These are phyloP conservation scores for Heloderma charlesbogerti DNA, from an alignment of 2,113 vertebrate species.

Conservation along the genomic window DNA sequence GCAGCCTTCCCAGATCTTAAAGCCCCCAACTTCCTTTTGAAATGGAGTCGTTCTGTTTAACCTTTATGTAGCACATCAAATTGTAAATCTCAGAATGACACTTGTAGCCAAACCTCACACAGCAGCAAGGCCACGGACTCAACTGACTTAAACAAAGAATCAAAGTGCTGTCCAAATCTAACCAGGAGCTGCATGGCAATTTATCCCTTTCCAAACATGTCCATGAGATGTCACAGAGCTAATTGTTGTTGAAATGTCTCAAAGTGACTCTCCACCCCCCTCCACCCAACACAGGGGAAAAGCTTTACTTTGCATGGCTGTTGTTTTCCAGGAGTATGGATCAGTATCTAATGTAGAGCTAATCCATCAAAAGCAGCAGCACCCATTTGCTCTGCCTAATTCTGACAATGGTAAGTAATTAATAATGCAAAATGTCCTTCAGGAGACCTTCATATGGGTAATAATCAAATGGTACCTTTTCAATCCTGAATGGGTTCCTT, in stretches of 20 bases:
- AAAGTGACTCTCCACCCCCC: not conserved
- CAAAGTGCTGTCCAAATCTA: slow-evolving; percentile 24
- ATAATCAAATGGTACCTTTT: slow-evolving; percentile 14
- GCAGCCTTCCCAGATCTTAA: slow-evolving; percentile 12
- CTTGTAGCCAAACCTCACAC: slow-evolving; percentile 1
- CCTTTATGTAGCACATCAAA: slow-evolving; percentile 15
- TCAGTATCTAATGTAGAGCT: slow-evolving; percentile 51
- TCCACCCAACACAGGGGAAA: not conserved
- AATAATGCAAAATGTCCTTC: slow-evolving; percentile 60
- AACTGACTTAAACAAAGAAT: slow-evolving; percentile 19
- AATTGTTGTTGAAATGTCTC: slow-evolving; percentile 26
- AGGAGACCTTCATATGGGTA: slow-evolving; percentile 38
- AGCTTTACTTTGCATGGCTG: slow-evolving; percentile 31
- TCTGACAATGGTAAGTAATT: slow-evolving; percentile 56
- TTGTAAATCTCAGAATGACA: slow-evolving; percentile 17
- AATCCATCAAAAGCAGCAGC: slow-evolving; percentile 55
- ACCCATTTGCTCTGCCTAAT: slow-evolving; percentile 58
- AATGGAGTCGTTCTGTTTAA: slow-evolving; percentile 18
- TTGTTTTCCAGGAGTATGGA: slow-evolving; percentile 41
- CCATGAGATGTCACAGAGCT: slow-evolving; percentile 32
- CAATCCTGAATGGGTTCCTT: not conserved
- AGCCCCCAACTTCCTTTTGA: slow-evolving; percentile 6
- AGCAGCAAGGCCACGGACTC: not conserved
- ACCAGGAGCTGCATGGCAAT: not conserved
- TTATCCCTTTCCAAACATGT: slow-evolving; percentile 30